Percentiles rank a stretch among this genome's conserved stretches.
Evolutionary conservation across 2,113 vertebrate species (phyloP).

Genomic region (Thalassoma bifasciatum): DNA sequence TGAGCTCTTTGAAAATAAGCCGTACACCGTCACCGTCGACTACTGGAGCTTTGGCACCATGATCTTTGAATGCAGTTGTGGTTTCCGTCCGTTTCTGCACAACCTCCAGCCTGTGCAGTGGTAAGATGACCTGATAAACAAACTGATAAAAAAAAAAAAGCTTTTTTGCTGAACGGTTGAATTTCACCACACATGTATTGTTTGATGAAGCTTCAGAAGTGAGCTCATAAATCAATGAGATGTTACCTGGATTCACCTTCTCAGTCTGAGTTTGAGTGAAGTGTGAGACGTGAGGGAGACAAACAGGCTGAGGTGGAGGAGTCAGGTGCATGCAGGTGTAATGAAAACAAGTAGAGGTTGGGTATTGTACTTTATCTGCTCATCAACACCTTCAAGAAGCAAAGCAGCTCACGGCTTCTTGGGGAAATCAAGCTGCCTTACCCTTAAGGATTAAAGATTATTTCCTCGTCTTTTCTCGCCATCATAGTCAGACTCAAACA

Average conservation of each 20-base stretch:
- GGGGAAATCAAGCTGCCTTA: too few species aligned
- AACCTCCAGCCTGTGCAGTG: conserved; percentile 97
- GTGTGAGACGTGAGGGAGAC: background rate
- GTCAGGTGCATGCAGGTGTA: background rate
- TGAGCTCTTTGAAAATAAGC: conserved; percentile 97
- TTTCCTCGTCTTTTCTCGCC: too few species aligned
- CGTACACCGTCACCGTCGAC: conserved; percentile 95
- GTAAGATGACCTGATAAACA: conserved; percentile 75
- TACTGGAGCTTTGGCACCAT: conserved; percentile 99
- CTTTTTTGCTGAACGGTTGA: background rate
- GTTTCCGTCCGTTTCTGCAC: conserved; percentile 96
- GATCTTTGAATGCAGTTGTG: conserved; percentile 96
- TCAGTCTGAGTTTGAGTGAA: background rate
- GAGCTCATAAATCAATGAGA: too few species aligned
- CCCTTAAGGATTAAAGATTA: too few species aligned
- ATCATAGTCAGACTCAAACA: too few species aligned
- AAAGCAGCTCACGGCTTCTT: too few species aligned
- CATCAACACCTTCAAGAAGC: too few species aligned
- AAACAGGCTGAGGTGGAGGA: background rate
- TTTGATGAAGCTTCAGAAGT: too few species aligned
- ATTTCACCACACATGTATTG: background rate
- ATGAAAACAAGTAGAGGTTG: background rate
- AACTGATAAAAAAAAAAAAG: background rate
- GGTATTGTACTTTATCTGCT: too few species aligned
- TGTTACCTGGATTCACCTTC: too few species aligned